phyloP scores from a whole-genome alignment of 2,113 vertebrate species.

The Carlito syrichta region DNA sequence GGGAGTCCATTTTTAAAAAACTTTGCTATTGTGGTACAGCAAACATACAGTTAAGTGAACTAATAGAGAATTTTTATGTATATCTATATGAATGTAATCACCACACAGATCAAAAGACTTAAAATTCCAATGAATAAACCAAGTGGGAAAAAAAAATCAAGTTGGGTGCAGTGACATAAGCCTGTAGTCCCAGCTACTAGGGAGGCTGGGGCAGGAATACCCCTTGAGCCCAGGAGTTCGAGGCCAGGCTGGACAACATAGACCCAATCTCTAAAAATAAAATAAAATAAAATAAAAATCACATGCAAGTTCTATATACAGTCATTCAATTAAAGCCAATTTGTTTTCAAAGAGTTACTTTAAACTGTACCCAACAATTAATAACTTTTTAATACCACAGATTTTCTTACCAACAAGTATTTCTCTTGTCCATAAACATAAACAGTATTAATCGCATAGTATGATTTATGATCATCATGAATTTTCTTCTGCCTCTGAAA shows the following conservation, averaged over 20 bases:
- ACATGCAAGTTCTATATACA: not conserved
- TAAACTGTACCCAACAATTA: conserved; percentile 20
- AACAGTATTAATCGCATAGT: conserved; percentile 95
- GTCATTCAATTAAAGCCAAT: not conserved
- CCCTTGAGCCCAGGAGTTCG: not conserved
- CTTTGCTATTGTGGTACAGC: not conserved
- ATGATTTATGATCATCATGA: conserved; percentile 94
- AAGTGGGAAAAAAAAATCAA: not conserved
- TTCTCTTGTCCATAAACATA: conserved; percentile 99
- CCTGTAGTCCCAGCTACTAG: not conserved
- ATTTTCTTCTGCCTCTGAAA: conserved; percentile 88
- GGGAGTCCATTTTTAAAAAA: not conserved
- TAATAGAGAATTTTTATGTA: conserved; percentile 11
- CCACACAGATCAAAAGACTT: conserved; percentile 2
- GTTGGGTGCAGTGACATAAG: not conserved
- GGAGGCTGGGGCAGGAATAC: not conserved
- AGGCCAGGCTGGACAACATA: not conserved
- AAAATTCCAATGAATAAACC: conserved; percentile 3
- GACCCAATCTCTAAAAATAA: not conserved
- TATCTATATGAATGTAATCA: not conserved
- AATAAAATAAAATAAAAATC: not conserved
- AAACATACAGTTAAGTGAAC: conserved; percentile 5
- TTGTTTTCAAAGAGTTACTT: conserved; percentile 7
- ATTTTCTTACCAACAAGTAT: conserved; percentile 93
- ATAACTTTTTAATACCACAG: not conserved